phyloP scores from a whole-genome alignment of 1,140 invertebrate genomes.

The Drosophila pruinosa region DNA sequence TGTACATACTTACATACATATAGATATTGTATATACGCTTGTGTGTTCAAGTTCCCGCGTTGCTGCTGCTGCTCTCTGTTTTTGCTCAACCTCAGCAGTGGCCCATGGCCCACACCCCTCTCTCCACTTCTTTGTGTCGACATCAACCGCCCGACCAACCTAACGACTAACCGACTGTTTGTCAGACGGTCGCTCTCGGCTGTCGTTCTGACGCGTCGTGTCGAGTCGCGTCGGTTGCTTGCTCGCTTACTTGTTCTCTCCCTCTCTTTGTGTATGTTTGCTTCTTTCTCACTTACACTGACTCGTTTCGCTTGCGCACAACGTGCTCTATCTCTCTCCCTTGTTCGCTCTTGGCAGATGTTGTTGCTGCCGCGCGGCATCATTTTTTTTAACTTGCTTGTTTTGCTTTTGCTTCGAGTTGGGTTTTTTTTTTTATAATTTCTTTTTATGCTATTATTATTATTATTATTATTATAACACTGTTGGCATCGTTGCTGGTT shows the following conservation, averaged over 20 bases:
- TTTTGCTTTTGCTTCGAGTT: constrained; percentile 43
- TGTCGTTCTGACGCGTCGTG: too few species aligned
- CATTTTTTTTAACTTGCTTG: constrained; percentile 43
- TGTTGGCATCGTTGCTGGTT: constrained; percentile 38
- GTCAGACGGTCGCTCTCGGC: not conserved
- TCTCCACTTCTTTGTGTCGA: constrained; percentile 17
- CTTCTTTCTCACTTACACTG: not conserved
- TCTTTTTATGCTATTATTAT: constrained; percentile 63
- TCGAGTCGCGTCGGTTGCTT: constrained; percentile 11
- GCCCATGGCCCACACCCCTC: constrained; percentile 6
- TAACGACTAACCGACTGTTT: constrained; percentile 9
- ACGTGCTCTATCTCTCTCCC: constrained; percentile 32
- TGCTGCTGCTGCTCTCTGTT: constrained; percentile 58
- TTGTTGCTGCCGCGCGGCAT: constrained; percentile 26
- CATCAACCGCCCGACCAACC: constrained; percentile 9
- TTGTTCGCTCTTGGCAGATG: constrained; percentile 42
- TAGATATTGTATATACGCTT: constrained; percentile 6
- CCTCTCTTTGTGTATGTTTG: not conserved
- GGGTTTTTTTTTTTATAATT: constrained; percentile 37
- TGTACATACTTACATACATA: constrained; percentile 11
- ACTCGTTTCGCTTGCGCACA: constrained; percentile 15
- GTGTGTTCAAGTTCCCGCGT: constrained; percentile 56
- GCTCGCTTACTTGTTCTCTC: not conserved
- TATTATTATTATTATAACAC: constrained; percentile 57
- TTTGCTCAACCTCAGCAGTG: constrained; percentile 49